Evolutionary conservation across 2,888 invertebrate genomes (phyloP), one percentile per base, ranked within the genome.

Genomic region (Brenthis ino): DNA sequence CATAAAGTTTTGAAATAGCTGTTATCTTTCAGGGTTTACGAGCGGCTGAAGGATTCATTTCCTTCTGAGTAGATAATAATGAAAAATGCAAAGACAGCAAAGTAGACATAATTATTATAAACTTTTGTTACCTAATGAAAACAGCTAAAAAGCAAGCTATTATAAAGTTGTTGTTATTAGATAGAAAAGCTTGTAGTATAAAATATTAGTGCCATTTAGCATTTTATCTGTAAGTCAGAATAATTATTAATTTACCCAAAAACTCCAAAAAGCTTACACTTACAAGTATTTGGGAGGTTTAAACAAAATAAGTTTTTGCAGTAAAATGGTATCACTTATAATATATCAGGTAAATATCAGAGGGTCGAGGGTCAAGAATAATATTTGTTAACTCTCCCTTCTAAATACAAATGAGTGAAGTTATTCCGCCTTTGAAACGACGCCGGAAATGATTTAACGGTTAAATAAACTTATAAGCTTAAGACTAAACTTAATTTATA

Each of bases 301-400:
- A 11, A 43, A 11, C 14, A 50, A 50, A 60, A 60, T 50, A 48
- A 48, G 60, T 50, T 60, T 60, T 28, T 50, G 28, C 48, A 50
- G 50, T 50, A 50, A 60, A 58, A 58, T n/a, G 28, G 50, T 50
- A 28, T 60, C 60, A 60, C 48, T 33, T 48, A n/a, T 60, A 60
- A 60, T 60, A 60, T 50, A 50, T 50, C 48, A 50, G 28, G 60
- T 60, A 60, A 60, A 60, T 60, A 50, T 60, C 12, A n/a, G 33
- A 57, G 16, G 67, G 60, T 16, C 60, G 53, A 68, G 61, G 51
- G 57, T 60, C 50, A 60, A 33, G 50, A 54, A 57, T 54, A 50
- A 64, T 67, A 64, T 70, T 70, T 70, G 64, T 58, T 58, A 64
- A 58, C 67, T 64, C 58, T 70, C 47, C 70, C 64, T 57, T 63